phyloP scores from a whole-genome alignment of 2,797 vertebrate genomes.

The Acanthurus leucopareius region DNA sequence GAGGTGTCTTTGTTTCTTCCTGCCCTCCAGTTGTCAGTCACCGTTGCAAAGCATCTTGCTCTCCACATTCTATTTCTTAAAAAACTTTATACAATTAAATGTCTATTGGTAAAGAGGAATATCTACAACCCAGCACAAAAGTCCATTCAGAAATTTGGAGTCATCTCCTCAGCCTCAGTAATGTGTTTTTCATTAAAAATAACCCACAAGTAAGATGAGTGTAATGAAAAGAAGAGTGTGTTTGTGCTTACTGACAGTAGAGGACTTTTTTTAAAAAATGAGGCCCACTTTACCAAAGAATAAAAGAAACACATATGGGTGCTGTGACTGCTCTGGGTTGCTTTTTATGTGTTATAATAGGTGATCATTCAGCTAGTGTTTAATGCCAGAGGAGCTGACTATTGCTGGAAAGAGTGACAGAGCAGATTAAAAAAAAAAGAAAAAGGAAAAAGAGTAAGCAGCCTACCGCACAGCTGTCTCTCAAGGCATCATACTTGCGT shows the following conservation, averaged over 20 bases:
- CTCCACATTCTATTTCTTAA: neutral
- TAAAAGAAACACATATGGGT: conserved; percentile 20
- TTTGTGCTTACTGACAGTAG: conserved; percentile 9
- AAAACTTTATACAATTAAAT: neutral
- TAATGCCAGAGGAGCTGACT: conserved; percentile 21
- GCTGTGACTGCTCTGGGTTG: neutral
- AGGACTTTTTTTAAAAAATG: neutral
- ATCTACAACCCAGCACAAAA: neutral
- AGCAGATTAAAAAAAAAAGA: neutral
- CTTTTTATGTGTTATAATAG: conserved; percentile 24
- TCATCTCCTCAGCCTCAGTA: neutral
- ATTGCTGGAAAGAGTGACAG: conserved; percentile 34
- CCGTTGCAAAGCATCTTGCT: neutral
- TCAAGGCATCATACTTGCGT: conserved; percentile 97
- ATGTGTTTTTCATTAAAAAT: neutral
- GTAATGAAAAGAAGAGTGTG: conserved; percentile 2
- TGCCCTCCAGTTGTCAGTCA: neutral
- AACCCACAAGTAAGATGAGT: neutral
- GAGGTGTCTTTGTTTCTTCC: neutral
- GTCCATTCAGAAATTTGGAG: neutral
- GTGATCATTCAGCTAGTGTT: conserved; percentile 43
- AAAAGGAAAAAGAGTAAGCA: conserved; percentile 19
- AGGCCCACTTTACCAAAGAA: neutral
- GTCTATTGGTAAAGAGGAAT: neutral
- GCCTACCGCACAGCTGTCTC: conserved; percentile 99